Conservation (phyloP, 2,113 vertebrate genomes). For the Ia io region DNA sequence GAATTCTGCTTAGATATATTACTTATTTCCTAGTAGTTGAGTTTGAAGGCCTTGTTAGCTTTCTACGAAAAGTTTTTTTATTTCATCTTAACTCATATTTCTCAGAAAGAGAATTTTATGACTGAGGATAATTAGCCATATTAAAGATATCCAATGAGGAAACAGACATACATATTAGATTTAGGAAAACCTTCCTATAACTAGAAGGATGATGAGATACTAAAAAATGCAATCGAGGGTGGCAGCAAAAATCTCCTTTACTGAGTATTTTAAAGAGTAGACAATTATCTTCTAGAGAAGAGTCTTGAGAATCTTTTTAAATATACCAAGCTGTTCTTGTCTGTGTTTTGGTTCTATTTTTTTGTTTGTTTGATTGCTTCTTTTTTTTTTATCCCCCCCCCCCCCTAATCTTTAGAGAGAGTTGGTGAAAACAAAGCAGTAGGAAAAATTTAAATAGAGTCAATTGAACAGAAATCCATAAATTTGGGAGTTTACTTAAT, state of each 20-base stretch:
- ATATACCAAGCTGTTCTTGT: neutral
- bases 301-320: neutral
- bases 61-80: slow-evolving; percentile 33
- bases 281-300: neutral
- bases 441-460: neutral
- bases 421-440: neutral
- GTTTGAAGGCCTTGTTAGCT: neutral
- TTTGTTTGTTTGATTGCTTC: neutral
- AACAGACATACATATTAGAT: neutral
- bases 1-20: neutral
- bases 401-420: neutral
- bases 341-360: neutral
- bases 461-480: neutral
- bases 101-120: slow-evolving; percentile 18
- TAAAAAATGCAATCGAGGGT: neutral
- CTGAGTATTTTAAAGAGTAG: neutral
- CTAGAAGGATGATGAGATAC: neutral
- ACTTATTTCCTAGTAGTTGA: slow-evolving; percentile 22
- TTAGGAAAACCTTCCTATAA: neutral
- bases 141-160: neutral
- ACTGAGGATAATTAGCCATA: neutral
- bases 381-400: neutral
- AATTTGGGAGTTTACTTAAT: neutral
- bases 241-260: neutral
- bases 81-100: slow-evolving; percentile 6